Percentiles rank a stretch among this genome's conserved stretches.
Conservation (phyloP, 2,888 invertebrate genomes). For the Sialis lutaria region DNA sequence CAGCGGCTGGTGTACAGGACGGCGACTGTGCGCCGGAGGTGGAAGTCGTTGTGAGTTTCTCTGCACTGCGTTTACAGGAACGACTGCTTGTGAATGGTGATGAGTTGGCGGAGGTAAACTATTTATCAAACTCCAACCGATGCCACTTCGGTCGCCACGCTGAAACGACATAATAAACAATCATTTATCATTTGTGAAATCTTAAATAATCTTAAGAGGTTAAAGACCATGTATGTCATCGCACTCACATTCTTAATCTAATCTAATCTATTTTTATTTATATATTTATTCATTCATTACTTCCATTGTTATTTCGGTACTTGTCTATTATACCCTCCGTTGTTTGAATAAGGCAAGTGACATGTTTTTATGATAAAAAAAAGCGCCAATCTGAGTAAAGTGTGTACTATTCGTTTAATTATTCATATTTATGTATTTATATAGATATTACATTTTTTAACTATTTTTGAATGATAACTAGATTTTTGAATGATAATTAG, state of each 20-base stretch:
- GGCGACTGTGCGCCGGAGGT: constrained; percentile 21
- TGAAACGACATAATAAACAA: constrained; percentile 5
- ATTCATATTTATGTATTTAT: too few species aligned
- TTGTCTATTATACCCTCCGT: too few species aligned
- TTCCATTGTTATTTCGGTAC: too few species aligned
- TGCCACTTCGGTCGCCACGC: constrained; percentile 9
- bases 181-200: background rate
- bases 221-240: background rate
- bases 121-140: constrained; percentile 19
- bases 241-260: background rate
- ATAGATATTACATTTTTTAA: too few species aligned
- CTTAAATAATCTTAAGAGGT: background rate
- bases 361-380: too few species aligned
- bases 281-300: too few species aligned
- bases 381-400: too few species aligned
- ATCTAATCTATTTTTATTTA: too few species aligned
- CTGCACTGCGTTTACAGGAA: constrained; percentile 20
- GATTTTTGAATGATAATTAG: too few species aligned
- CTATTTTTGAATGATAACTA: too few species aligned
- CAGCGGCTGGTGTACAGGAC: constrained; percentile 17
- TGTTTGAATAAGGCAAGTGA: too few species aligned
- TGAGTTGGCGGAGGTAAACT: constrained; percentile 17
- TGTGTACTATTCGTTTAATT: too few species aligned
- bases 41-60: constrained; percentile 23
- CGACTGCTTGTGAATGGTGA: constrained; percentile 22